Base-by-base conservation (phyloP, 2,797 vertebrate genomes). In the Onychomys arenicola region DNA sequence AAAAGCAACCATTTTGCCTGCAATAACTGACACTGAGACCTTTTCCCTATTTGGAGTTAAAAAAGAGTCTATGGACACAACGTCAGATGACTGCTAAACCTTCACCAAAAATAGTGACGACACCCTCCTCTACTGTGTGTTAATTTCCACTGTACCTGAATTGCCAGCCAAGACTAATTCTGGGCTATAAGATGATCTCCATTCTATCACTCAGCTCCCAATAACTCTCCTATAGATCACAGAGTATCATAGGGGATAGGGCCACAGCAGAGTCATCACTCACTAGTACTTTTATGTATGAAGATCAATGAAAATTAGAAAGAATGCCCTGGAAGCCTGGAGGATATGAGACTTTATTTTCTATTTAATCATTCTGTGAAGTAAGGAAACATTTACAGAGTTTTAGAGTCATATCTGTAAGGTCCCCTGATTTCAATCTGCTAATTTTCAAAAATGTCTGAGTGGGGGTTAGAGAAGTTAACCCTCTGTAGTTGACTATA, bases 1-100 rank as follows among this genome's bases (percentile, higher is more conserved):
- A 83, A 94, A 94, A 16, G 77, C 92, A 97, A 96, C 93, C 25
- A 94, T 94, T 97, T 80, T 93, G 96, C 65, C n/a, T 61, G 4
- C 73, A 59, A 95, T 57, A 25, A 86, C 27, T 91, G 89, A 32
- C 0, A 21, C 34, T 69, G 37, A 49, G 10, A 65, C 27, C 3
- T 76, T 83, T 76, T 16, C 25, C 52, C 40, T 76, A 37, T 90
- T 27, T 25, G 55, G 59, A 73, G 27, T 89, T 85, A 40, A 40
- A 52, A 52, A 73, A 55, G 40, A n/a, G 2, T 73, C 14, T 40
- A 19, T 4, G 7, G 37, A 59, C 23, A 81, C 29, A 59, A 16
- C 52, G 55, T 25, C 37, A 67, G 32, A 6, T 67, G 43, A 49
- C 17, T 27, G 4, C 7, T 52, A 46, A 69, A 52, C 3, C 29